Base-by-base conservation (phyloP, 2,888 invertebrate species). In the Furcula furcula region DNA sequence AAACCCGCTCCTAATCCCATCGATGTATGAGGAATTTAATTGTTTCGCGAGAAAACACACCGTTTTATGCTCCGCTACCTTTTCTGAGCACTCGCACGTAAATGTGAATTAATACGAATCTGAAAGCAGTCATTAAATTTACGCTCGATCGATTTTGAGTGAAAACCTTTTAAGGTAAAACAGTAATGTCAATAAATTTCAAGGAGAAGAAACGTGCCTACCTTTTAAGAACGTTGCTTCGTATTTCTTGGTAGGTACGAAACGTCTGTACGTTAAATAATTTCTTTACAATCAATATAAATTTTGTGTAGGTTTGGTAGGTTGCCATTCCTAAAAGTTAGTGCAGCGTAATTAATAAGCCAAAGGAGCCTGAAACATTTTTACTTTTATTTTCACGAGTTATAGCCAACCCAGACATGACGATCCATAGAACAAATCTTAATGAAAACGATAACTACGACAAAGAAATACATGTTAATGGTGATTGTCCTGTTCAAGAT, bases 41-140 rank as follows among this genome's bases (percentile, higher is more conserved):
- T 86, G 80, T 85, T 81, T 82, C 77, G 76, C 75, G 64, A 71
- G 76, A 80, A 80, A 83, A 77, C 70, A 72, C 71, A 65, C 62
- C 64, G 60, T 76, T 82, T 75, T 65, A 75, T 70, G 74, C 76
- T 64, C 62, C 66, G 62, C 52, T 69, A 70, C 76, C 67, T 75
- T 58, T 46, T 41, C 58, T 66, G 65, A 70, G 76, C 70, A 66
- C 69, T 72, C 61, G 60, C 64, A 69, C 65, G 71, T 71, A 67
- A 61, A 75, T 71, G 66, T 68, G 74, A 78, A 78, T 82, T 81
- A 83, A 82, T 76, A 74, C 68, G 74, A 78, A 77, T 78, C 66
- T 76, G 75, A 80, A 79, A 77, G 80, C 79, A 80, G 75, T 81
- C 86, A 85, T 87, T 85, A 85, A 82, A 85, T 87, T 81, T 77